Evolutionary conservation across 2,888 invertebrate species (phyloP).

Genomic region (Idaea aversata): DNA sequence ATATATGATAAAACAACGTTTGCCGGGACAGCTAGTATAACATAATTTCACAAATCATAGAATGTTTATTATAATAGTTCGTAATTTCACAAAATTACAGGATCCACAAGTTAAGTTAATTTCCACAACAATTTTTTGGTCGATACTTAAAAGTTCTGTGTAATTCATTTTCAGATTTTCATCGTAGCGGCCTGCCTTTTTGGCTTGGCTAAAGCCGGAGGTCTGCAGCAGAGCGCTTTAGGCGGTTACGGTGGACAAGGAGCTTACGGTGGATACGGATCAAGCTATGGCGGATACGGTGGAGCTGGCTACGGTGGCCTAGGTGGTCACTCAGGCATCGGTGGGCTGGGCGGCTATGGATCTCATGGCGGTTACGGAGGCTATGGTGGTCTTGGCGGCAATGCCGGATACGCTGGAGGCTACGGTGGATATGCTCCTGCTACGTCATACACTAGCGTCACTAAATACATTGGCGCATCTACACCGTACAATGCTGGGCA

Average conservation of each 20-base stretch:
- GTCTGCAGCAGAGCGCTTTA: conserved; percentile 29
- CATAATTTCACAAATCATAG: no score
- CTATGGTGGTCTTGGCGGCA: not conserved
- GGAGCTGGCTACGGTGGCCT: conserved; percentile 24
- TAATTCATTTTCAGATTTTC: conserved; percentile 34
- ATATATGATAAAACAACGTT: no score
- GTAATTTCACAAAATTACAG: no score
- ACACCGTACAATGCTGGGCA: conserved; percentile 4
- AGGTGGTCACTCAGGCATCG: conserved; percentile 20
- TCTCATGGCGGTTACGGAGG: conserved; percentile 3
- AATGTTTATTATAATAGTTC: no score
- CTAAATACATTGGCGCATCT: conserved; percentile 25
- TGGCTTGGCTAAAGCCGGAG: conserved; percentile 47
- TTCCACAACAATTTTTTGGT: no score
- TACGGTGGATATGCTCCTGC: conserved; percentile 27
- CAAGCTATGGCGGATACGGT: conserved; percentile 14
- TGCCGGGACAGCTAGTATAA: no score
- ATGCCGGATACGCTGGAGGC: conserved; percentile 11
- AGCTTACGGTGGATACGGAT: conserved; percentile 17
- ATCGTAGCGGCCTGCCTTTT: conserved; percentile 46
- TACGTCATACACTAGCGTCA: conserved; percentile 34
- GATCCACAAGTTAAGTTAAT: no score
- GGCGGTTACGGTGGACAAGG: conserved; percentile 21
- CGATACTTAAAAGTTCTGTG: no score
- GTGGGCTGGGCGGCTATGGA: conserved; percentile 25